These are phyloP conservation scores for Zaprionus camerounensis DNA, from an alignment of 1,140 invertebrate genomes.

Conservation along the genomic window DNA sequence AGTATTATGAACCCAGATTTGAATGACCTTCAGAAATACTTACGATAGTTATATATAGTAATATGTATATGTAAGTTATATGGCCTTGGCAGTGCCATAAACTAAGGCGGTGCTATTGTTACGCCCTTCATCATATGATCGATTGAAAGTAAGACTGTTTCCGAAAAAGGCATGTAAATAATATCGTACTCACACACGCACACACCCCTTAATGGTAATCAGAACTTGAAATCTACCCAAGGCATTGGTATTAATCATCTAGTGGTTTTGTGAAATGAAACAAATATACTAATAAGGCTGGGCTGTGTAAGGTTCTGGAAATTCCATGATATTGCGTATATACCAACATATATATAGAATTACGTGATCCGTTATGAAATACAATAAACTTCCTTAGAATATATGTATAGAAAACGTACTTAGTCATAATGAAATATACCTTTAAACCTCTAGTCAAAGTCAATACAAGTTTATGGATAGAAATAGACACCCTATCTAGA, in stretches of 20 bases:
- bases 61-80: background rate
- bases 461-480: too few relatives aligned
- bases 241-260: background rate
- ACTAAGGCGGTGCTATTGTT: background rate
- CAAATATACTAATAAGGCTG: background rate
- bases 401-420: background rate
- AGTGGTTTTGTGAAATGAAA: background rate
- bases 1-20: background rate
- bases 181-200: background rate
- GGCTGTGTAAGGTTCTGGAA: background rate
- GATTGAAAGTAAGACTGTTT: slow-evolving; percentile 7
- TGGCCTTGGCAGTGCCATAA: background rate
- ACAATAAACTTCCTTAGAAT: background rate
- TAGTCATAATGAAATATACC: too few relatives aligned
- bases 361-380: background rate
- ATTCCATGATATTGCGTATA: background rate
- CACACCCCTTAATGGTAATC: background rate
- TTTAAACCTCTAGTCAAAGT: too few relatives aligned
- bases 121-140: slow-evolving; percentile 1
- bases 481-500: too few relatives aligned
- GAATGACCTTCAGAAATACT: background rate
- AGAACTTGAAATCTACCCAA: background rate
- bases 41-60: background rate
- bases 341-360: background rate
- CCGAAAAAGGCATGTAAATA: slow-evolving; percentile 4